Evolutionary conservation across 2,113 vertebrate species (phyloP), one percentile per base, ranked within the genome.

Genomic region (Casuarius casuarius): DNA sequence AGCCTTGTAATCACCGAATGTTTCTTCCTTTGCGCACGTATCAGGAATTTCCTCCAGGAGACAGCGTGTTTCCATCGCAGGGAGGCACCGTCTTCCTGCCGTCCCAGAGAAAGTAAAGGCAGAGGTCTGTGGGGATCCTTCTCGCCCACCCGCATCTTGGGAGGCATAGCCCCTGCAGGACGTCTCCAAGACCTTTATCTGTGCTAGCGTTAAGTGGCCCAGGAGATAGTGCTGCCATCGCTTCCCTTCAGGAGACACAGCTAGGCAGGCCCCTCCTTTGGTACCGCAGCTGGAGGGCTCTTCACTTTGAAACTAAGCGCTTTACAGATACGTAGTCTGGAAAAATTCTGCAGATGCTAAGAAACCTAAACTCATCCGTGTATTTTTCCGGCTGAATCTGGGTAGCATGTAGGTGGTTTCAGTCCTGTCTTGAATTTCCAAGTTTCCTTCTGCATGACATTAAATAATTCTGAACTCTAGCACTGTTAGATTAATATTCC

Each of bases 1-100:
- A 65, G 66, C 81, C 22, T n/a, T 83, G 70, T 76, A 6, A 61
- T 87, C 23, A 3, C 66, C 26, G 1, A 1, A 48, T 29, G 17
- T 59, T 86, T 91, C 94, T 91, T 84, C 42, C 81, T 95, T 87
- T 29, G 16, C 80, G 80, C 51, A 0, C 56, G 5, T 66, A 23
- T 54, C 25, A 40, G 65, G 2, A 73, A 14, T 83, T 82, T 93
- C 95, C 87, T 90, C 56, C 61, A 62, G 73, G 59, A 79, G 68
- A 74, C 65, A 59, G 81, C 89, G 78, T 4, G 12, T 83, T 63
- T 73, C 72, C 77, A 40, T 65, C 28, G 56, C 89, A 84, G 95
- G 91, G 94, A 94, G 96, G 92, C 70, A 33, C 87, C 8, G 3
- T 44, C 95, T 97, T 96, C 97, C 94, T 96, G 84, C 67, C 83